A percentile compares a stretch with the other conserved stretches of the same genome.
Evolutionary conservation across 2,797 vertebrate species (phyloP).

Genomic region (Helarctos malayanus): DNA sequence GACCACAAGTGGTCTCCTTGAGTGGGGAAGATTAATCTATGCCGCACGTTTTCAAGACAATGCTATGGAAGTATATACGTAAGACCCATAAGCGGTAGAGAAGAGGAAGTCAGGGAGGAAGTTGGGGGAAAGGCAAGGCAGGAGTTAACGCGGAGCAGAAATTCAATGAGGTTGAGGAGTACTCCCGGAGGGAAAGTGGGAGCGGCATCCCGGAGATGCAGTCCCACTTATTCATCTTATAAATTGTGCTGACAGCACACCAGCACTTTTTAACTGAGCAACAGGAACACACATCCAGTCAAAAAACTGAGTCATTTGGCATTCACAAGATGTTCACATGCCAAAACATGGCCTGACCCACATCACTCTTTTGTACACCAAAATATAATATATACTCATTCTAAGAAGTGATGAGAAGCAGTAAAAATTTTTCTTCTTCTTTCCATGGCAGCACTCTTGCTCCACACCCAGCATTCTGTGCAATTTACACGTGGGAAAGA

Average conservation of each 20-base stretch:
- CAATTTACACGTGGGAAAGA: neutral
- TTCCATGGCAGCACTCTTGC: neutral
- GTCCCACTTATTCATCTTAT: neutral
- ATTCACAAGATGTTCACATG: neutral
- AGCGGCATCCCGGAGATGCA: neutral
- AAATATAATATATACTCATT: neutral
- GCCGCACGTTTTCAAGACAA: neutral
- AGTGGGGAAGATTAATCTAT: neutral
- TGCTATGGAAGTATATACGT: neutral
- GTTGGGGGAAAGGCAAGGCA: neutral
- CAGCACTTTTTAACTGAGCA: neutral
- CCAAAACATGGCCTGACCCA: constrained; percentile 27
- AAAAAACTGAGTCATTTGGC: constrained; percentile 52
- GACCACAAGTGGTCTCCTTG: too few relatives aligned
- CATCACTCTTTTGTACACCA: neutral
- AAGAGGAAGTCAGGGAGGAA: neutral
- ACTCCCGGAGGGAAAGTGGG: neutral
- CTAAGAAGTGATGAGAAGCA: neutral
- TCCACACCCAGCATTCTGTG: neutral
- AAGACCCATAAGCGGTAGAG: accelerated
- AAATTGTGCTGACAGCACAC: neutral
- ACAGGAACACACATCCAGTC: neutral
- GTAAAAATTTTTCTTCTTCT: neutral
- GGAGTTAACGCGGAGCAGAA: neutral
- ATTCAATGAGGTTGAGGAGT: neutral